These are phyloP conservation scores for Cercopithecus petaurista DNA, from an alignment of 2,797 vertebrate species.

Conservation along the genomic window DNA sequence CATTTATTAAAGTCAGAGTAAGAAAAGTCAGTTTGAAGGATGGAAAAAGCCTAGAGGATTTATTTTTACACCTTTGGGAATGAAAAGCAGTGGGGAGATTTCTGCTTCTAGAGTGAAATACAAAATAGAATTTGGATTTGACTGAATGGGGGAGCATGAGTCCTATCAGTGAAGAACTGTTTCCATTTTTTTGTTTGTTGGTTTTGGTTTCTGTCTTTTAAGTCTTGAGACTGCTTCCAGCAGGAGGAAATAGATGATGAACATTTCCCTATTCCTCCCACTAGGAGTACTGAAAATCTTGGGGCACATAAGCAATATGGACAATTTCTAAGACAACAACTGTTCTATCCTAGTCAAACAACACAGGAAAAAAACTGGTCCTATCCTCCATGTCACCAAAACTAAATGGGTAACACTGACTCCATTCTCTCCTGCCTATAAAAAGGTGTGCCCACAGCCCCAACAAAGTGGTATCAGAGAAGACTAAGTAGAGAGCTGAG, in stretches of 20 bases:
- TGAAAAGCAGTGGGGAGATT: background rate
- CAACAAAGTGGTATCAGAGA: background rate
- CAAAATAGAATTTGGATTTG: slow-evolving; percentile 23
- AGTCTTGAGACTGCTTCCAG: background rate
- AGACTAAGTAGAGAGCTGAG: background rate
- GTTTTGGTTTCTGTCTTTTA: background rate
- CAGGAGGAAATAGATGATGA: background rate
- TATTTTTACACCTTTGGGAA: slow-evolving; percentile 53
- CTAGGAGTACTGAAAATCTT: background rate
- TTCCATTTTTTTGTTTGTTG: background rate
- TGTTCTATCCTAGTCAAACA: background rate
- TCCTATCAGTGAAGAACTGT: background rate
- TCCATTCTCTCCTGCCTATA: background rate
- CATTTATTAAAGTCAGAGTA: slow-evolving; percentile 71
- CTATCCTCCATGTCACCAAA: background rate
- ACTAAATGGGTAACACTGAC: background rate
- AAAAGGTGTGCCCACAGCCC: background rate
- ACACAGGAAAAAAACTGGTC: background rate
- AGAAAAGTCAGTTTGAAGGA: slow-evolving; percentile 48
- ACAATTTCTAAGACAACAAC: background rate
- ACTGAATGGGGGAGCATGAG: background rate
- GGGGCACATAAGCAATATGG: background rate
- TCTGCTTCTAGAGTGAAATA: slow-evolving; percentile 54
- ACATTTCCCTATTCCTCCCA: background rate
- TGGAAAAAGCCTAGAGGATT: slow-evolving; percentile 27